Percentiles rank a stretch among this genome's conserved stretches.
Conservation (phyloP, 2,113 vertebrate species). For the Columbina picui region DNA sequence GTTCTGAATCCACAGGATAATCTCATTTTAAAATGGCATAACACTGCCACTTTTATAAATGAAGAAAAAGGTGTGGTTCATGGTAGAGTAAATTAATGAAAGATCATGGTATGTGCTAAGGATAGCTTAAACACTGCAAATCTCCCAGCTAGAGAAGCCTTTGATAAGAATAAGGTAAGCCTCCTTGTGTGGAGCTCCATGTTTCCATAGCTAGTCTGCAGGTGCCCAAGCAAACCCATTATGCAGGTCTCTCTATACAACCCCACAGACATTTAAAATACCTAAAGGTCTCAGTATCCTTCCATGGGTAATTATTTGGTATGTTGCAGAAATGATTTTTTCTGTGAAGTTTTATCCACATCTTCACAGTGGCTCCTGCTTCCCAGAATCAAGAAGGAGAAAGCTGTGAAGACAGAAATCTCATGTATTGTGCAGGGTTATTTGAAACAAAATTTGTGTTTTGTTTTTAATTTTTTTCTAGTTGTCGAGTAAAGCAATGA, state of each 20-base stretch:
- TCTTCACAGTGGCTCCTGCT: not conserved
- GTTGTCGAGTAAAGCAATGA: not conserved
- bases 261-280: not conserved
- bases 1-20: not conserved
- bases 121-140: not conserved
- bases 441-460: not conserved
- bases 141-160: not conserved
- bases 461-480: not conserved
- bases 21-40: not conserved
- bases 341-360: not conserved
- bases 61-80: not conserved
- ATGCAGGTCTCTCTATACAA: not conserved
- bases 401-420: not conserved
- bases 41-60: not conserved
- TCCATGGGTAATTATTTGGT: not conserved
- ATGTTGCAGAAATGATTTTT: not conserved
- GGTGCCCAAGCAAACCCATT: not conserved
- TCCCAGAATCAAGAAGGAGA: not conserved
- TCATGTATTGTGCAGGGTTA: not conserved
- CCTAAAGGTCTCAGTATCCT: not conserved
- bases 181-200: not conserved
- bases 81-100: not conserved
- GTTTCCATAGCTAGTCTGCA: not conserved
- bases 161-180: not conserved
- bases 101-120: not conserved